Conservation (phyloP, 2,888 invertebrate genomes). For the Clivina fossor region DNA sequence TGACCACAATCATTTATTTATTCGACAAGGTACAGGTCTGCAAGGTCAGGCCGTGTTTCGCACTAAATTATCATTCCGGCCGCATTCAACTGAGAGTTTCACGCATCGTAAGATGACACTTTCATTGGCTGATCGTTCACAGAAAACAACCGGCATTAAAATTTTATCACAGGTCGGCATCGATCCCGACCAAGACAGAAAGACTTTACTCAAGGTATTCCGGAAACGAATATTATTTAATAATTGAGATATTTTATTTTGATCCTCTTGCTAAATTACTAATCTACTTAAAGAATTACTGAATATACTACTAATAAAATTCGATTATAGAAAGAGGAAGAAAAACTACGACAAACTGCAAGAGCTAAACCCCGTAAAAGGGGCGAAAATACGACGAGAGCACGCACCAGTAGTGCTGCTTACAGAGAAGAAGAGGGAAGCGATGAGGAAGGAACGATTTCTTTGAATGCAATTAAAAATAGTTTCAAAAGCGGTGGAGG, state of each 20-base stretch:
- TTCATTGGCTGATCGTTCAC: constrained; percentile 92
- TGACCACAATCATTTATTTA: constrained; percentile 96
- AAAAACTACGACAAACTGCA: constrained; percentile 87
- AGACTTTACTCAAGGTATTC: constrained; percentile 82
- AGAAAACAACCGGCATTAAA: constrained; percentile 93
- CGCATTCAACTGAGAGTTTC: constrained; percentile 98
- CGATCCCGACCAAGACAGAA: constrained; percentile 92
- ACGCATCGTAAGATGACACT: constrained; percentile 99
- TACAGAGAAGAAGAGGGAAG: constrained; percentile 79
- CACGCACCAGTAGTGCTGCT: constrained; percentile 52
- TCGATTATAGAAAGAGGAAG: constrained; percentile 95
- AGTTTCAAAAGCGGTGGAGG: constrained; percentile 76
- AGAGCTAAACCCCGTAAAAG: constrained; percentile 58
- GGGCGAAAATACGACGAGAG: constrained; percentile 48
- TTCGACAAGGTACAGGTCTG: constrained; percentile 95
- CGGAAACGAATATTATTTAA: not conserved
- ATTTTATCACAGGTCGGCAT: constrained; percentile 90
- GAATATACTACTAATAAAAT: too few relatives aligned
- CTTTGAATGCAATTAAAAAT: constrained; percentile 91
- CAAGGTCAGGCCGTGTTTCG: constrained; percentile 97
- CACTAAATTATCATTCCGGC: constrained; percentile 95
- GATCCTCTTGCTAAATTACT: too few relatives aligned
- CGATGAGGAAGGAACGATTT: constrained; percentile 92
- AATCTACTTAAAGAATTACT: too few relatives aligned
- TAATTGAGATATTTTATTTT: not conserved